A percentile compares a stretch with the other conserved stretches of the same genome.
These are phyloP conservation scores for Amphimedon queenslandica DNA, from an alignment of 37 sponge, comb jelly and placozoan genomes.

Conservation along the genomic window DNA sequence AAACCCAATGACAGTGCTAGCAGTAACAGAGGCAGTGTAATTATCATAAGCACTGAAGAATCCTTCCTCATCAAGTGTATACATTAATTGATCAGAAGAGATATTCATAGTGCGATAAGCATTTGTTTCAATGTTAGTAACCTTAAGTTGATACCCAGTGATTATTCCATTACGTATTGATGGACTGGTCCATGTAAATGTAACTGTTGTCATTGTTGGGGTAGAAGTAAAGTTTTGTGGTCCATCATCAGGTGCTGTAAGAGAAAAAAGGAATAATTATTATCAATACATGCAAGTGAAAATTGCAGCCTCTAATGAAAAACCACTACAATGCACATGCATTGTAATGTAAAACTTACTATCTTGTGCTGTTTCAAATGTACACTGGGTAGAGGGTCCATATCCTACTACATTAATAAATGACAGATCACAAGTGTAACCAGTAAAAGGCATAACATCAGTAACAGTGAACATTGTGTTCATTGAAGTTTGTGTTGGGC, in stretches of 20 bases:
- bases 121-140: not conserved
- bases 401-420: not conserved
- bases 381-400: not conserved
- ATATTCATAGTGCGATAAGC: not conserved
- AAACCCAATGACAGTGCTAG: not conserved
- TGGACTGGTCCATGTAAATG: not conserved
- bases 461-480: not conserved
- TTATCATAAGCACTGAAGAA: not conserved
- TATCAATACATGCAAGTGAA: not conserved
- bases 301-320: not conserved
- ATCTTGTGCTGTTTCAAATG: conserved; percentile 10
- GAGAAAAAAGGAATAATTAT: not conserved
- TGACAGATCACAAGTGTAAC: not conserved
- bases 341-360: too few relatives aligned
- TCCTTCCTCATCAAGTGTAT: too few relatives aligned
- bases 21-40: not conserved
- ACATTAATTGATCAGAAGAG: not conserved
- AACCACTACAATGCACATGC: too few relatives aligned
- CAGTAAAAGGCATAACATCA: not conserved
- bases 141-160: not conserved
- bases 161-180: not conserved
- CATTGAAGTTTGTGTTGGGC: not conserved
- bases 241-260: not conserved
- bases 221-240: not conserved
- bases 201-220: not conserved